Base-by-base conservation (phyloP, 2,888 invertebrate genomes). In the Adelognathus sp. region DNA sequence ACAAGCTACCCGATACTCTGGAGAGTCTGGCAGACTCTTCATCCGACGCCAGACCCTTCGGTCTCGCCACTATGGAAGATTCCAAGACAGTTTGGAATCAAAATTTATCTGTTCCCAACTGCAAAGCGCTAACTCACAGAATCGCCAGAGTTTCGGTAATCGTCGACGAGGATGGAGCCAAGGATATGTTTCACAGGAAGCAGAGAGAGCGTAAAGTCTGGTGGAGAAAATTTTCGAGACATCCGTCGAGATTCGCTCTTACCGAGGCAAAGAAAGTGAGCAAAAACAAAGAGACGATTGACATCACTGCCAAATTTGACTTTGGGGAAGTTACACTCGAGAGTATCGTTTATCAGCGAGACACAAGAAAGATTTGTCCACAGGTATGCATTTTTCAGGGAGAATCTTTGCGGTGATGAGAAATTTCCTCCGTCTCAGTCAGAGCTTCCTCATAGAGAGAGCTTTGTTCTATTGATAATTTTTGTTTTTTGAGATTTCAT, bases 151-250 rank as follows among this genome's bases (percentile, higher is more conserved):
- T 89, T 3, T 79, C 82, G 2, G 81, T 88, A 18, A 77, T 91
- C 5, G 79, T 79, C 11, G 85, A 88, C 24, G 80, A 83, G n/a
- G 90, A 92, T 52, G 89, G 91, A 60, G 92, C 93, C 79, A 93
- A 93, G 86, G 95, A 95, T 82, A 93, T 94, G 87, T 96, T 96
- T 88, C 94, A 95, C 86, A 94, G 95, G 83, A 95, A 95, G 92
- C 96, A 96, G 87, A 93, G 95, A 79, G 95, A 96, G 86, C 93
- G 96, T 71, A 96, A 96, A 88, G 94, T 95, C 84, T 97, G 97
- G 97, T 97, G 97, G 97, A 95, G 96, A 91, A 96, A 95, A 90
- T 94, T 95, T 81, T 85, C 86, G n/a, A 87, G 86, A 67, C 80
- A 86, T 60, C 97, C 97, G 11, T 95, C 95, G 76, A 92, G 95